Evolutionary conservation across 2,888 invertebrate species (phyloP), one percentile per base, ranked within the genome.

Genomic region (Yponomeuta cagnagella): DNA sequence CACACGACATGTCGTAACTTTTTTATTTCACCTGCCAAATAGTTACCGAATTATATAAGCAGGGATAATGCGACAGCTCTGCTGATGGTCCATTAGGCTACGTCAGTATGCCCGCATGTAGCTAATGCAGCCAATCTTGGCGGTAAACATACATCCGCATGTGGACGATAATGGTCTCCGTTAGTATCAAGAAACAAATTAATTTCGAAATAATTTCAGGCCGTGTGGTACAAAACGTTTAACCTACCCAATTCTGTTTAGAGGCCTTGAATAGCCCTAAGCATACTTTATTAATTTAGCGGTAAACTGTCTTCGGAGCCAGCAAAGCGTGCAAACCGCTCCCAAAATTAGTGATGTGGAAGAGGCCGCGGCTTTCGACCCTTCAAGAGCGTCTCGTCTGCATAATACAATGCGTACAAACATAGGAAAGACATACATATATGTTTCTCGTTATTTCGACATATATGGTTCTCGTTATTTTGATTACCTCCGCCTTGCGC

Each of bases 321-420:
- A 72, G 72, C 73, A 70, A 73, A 63, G 73, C 75, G 75, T 74
- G 72, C 73, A 73, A 73, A 75, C 72, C 30, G 30, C 12, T 31
- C 65, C 31, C 65, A 15, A 33, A 65, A 12, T 74, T 73, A 72
- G 73, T 73, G 74, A 75, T 74, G 73, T 74, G 73, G 71, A 73
- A 75, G 73, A 74, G 72, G 70, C 72, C 72, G 52, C 31, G 70
- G 69, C 69, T 73, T 73, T 66, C 68, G 69, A 65, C 65, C 65
- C 65, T 33, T 30, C 33, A 5, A 33, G 33, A 3, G 8, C 8
- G 8, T 43, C 43, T 43, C 65, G 31, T 23, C 65, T 30, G 65
- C 65, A 10, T 65, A 12, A 58, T 58, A 58, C 52, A 15, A 15
- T 58, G 52, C 52, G 52, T 58, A 15, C 15, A 58, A 58, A 58